Conservation (phyloP, 2,797 vertebrate genomes). For the Aythya fuligula region DNA sequence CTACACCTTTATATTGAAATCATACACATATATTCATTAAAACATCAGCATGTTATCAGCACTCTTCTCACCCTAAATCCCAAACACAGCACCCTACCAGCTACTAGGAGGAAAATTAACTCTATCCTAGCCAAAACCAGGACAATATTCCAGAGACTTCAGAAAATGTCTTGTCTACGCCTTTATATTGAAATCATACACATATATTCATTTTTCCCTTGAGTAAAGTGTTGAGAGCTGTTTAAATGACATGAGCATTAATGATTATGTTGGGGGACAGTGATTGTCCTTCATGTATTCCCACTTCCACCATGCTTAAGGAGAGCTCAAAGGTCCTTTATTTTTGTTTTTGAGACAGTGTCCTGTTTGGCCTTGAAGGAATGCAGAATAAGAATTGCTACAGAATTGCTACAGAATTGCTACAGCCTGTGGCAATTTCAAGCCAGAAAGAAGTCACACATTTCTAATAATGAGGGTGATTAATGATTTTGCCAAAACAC, state of each 20-base stretch:
- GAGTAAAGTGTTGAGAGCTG: neutral
- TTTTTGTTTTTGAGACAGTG: neutral
- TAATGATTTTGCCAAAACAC: neutral
- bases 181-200: neutral
- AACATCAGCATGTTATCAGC: too few relatives aligned
- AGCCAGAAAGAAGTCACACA: neutral
- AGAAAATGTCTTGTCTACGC: neutral
- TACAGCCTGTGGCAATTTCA: neutral
- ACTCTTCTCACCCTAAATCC: too few relatives aligned
- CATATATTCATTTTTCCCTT: neutral
- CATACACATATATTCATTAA: neutral
- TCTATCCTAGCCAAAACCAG: too few relatives aligned
- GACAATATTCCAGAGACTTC: neutral
- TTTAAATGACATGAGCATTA: neutral
- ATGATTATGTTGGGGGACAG: neutral
- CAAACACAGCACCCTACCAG: too few relatives aligned
- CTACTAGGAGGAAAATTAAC: too few relatives aligned
- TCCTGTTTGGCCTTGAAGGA: neutral
- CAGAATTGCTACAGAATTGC: too few relatives aligned
- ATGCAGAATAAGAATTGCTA: neutral
- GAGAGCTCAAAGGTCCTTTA: neutral
- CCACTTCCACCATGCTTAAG: neutral
- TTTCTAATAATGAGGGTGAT: neutral
- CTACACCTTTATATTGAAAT: neutral
- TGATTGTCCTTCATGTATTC: neutral